These are phyloP conservation scores for Drosophila varians DNA, from an alignment of 1,140 invertebrate genomes.

Conservation along the genomic window DNA sequence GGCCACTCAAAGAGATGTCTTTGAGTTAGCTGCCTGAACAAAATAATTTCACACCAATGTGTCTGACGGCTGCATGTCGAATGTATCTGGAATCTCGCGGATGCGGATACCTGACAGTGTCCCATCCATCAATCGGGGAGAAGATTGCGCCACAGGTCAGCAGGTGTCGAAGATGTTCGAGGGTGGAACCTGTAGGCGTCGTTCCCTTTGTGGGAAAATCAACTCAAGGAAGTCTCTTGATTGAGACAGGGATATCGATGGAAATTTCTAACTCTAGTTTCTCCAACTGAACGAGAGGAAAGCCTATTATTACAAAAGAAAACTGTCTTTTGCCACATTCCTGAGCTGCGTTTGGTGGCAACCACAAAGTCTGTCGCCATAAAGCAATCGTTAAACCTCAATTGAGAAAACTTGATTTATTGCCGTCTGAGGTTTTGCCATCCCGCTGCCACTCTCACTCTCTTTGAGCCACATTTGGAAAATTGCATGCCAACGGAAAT, in stretches of 20 bases:
- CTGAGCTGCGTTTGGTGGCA: constrained; percentile 25
- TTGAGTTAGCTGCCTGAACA: constrained; percentile 38
- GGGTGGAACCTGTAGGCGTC: constrained; percentile 38
- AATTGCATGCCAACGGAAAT: constrained; percentile 69
- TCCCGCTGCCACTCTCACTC: constrained; percentile 18
- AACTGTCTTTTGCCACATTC: constrained; percentile 40
- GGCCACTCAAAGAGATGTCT: constrained; percentile 55
- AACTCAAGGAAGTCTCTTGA: not conserved
- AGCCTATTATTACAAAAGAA: too few species aligned
- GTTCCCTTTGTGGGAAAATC: not conserved
- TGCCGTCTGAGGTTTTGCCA: constrained; percentile 15
- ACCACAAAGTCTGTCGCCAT: constrained; percentile 42
- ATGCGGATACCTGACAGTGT: constrained; percentile 34
- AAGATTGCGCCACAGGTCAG: constrained; percentile 41
- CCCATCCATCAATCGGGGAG: constrained; percentile 53
- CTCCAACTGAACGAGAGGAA: too few species aligned
- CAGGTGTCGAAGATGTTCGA: constrained; percentile 55
- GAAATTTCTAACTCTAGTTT: too few species aligned
- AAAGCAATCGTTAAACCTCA: constrained; percentile 31
- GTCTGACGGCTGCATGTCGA: constrained; percentile 19
- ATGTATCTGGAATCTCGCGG: constrained; percentile 22
- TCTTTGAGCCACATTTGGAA: constrained; percentile 8
- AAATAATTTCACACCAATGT: constrained; percentile 73
- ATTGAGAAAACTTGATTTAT: constrained; percentile 69
- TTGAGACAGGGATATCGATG: not conserved